Base-by-base conservation (phyloP, 2,797 vertebrate genomes). In the Hybognathus amarus region DNA sequence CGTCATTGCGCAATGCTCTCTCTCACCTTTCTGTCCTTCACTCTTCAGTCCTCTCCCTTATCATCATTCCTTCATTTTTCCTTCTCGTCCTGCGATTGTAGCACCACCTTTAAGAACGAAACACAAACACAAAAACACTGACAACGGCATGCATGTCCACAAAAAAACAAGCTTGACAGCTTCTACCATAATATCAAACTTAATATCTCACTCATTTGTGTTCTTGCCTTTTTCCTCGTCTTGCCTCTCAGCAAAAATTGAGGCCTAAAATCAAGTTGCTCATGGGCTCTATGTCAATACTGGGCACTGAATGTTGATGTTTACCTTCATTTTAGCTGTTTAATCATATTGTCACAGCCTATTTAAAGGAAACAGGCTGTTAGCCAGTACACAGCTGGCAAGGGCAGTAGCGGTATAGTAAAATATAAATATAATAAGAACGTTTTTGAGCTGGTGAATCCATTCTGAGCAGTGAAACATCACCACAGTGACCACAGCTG, bases 371-470 rank as follows among this genome's bases (percentile, higher is more conserved):
- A 86, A 80, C 87, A 73, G 87, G 80, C 89, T 89, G 90, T 87
- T 88, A 86, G 84, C 88, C 87, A 87, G 87, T 50, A 77, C 90
- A 90, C 94, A 94, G 93, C 94, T 95, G 95, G 94, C 94, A 94
- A 84, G 91, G 90, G 88, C 92, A 92, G 90, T 71, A 84, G 94
- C 92, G 94, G 94, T 95, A 94, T 94, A 96, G 94, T 96, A 96
- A 95, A 96, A 95, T 95, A 96, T 95, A 96, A 96, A 96, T 96
- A 95, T 96, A 96, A 96, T 96, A 95, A 94, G 94, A 94, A 93
- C 93, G 94, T 95, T 95, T 96, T 96, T 94, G 94, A 94, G 94
- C 94, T 96, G 95, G 94, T 94, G 94, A 94, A 95, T 96, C 95
- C 95, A 96, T 96, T 95, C 95, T 96, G 94, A 95, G 95, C 94